Conservation (phyloP, 1,140 invertebrate genomes). For the Asobara japonica region DNA sequence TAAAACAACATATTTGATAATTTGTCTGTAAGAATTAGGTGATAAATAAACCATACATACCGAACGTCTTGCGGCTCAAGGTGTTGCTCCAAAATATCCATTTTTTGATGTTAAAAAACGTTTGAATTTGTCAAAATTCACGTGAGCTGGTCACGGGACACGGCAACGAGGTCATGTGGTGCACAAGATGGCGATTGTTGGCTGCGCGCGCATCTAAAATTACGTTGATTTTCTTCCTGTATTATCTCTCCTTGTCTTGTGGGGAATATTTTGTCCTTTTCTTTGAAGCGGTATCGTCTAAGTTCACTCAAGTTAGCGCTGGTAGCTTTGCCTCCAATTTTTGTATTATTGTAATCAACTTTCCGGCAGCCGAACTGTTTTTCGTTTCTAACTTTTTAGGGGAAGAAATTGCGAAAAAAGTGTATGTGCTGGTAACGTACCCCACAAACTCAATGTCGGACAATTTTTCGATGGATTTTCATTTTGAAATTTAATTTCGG, state of each 20-base stretch:
- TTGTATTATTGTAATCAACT: not conserved
- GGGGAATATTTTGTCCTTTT: not conserved
- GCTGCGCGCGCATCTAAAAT: constrained; percentile 38
- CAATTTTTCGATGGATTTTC: too few species aligned
- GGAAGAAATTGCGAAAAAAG: not conserved
- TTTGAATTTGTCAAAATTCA: constrained; percentile 69
- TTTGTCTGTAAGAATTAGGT: not conserved
- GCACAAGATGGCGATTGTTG: constrained; percentile 57
- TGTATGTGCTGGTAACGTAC: too few species aligned
- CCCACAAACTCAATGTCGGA: too few species aligned
- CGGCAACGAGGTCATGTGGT: constrained; percentile 68
- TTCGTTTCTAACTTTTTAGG: not conserved
- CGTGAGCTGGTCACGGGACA: constrained; percentile 69
- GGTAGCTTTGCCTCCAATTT: not conserved
- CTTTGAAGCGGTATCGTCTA: not conserved
- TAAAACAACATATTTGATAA: not conserved
- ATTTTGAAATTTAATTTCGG: too few species aligned
- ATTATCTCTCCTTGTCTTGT: not conserved
- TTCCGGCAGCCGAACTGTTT: not conserved
- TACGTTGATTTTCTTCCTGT: not conserved
- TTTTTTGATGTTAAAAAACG: constrained; percentile 56
- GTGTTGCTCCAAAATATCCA: constrained; percentile 66
- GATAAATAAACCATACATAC: constrained; percentile 43
- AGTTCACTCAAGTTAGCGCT: not conserved
- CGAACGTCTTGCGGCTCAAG: constrained; percentile 63